Percentiles rank a stretch among this genome's conserved stretches.
Evolutionary conservation across 2,113 vertebrate genomes (phyloP).

Genomic region (Sceloporus tristichus): DNA sequence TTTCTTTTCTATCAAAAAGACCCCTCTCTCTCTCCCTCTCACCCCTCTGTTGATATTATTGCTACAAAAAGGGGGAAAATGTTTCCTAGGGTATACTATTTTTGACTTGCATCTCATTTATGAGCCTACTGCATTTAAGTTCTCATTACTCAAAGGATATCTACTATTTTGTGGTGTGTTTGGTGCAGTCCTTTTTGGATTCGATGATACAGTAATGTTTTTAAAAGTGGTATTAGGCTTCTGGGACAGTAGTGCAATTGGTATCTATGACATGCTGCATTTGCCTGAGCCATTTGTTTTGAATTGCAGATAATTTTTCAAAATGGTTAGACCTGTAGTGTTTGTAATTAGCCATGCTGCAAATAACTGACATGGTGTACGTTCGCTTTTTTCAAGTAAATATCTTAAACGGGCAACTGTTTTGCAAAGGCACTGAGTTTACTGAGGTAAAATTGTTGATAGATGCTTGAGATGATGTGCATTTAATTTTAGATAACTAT

Average conservation of each 20-base stretch:
- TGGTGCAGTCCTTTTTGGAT: slow-evolving; percentile 54
- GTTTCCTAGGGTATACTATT: not conserved
- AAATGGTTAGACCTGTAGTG: not conserved
- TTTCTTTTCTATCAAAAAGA: slow-evolving; percentile 11
- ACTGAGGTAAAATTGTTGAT: not conserved
- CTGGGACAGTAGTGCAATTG: slow-evolving; percentile 33
- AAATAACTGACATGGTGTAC: not conserved
- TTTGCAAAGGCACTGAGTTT: not conserved
- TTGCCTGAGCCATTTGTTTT: not conserved
- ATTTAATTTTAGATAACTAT: not conserved
- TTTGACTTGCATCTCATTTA: slow-evolving; percentile 26
- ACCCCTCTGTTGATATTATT: not conserved
- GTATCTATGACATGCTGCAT: not conserved
- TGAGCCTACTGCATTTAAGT: slow-evolving; percentile 16
- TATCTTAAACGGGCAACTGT: not conserved
- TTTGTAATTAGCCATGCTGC: not conserved
- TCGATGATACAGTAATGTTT: slow-evolving; percentile 44
- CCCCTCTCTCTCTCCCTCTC: too few species aligned
- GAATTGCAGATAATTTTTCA: not conserved
- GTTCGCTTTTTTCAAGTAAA: not conserved
- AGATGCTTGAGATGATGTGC: not conserved
- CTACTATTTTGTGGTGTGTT: slow-evolving; percentile 55
- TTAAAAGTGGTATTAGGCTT: slow-evolving; percentile 33
- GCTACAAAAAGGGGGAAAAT: not conserved
- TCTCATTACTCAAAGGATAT: slow-evolving; percentile 63